Conservation (phyloP, 2,888 invertebrate species). For the Aleiodes testaceus region DNA sequence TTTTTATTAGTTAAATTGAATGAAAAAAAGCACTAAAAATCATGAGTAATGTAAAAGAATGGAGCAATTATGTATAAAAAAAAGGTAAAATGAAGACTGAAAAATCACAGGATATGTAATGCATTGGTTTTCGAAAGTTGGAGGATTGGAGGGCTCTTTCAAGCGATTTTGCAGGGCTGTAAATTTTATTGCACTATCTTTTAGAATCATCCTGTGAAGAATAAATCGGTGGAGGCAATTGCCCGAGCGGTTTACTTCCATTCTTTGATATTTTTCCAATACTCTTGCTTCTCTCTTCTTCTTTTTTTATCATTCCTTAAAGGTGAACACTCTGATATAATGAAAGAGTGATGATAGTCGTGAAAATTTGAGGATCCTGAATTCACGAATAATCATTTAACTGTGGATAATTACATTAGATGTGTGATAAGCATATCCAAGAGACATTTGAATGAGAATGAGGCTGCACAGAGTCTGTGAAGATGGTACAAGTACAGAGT, state of each 20-base stretch:
- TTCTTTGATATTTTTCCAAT: constrained; percentile 7
- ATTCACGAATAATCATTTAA: too few species aligned
- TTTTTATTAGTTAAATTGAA: background rate
- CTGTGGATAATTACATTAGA: too few species aligned
- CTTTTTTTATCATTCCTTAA: background rate
- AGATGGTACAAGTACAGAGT: constrained; percentile 5
- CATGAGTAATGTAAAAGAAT: background rate
- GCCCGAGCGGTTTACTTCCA: constrained; percentile 17
- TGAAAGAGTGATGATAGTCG: too few species aligned
- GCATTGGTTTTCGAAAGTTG: constrained; percentile 16
- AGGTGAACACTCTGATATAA: too few species aligned
- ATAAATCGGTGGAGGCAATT: constrained; percentile 22
- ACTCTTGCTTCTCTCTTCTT: background rate
- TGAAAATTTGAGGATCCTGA: too few species aligned
- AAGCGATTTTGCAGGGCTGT: constrained; percentile 1
- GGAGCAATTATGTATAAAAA: constrained; percentile 2
- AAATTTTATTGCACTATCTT: constrained; percentile 26
- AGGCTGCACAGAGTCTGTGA: background rate
- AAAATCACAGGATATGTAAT: background rate
- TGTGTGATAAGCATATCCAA: too few species aligned
- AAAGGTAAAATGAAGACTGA: background rate
- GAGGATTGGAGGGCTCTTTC: constrained; percentile 4
- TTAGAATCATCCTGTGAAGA: background rate
- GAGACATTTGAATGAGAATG: too few species aligned
- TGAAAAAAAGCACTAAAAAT: background rate